phyloP scores from a whole-genome alignment of 2,113 vertebrate genomes.

The Coptodon rendalli region DNA sequence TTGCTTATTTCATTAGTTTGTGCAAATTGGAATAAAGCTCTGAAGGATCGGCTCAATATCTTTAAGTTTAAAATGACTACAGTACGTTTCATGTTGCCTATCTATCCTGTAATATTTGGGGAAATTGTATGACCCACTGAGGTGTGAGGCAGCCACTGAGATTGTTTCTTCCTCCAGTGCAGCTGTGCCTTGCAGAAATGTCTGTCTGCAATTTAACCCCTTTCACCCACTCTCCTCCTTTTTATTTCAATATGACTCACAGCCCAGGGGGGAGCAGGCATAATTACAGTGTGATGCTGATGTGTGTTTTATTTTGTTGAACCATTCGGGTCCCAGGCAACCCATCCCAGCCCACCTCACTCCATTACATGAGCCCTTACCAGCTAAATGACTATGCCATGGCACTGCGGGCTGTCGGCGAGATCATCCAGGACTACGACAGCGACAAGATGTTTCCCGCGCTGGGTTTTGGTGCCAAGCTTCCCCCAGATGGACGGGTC shows the following conservation, averaged over 20 bases:
- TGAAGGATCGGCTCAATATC: neutral
- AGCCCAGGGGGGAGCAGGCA: neutral
- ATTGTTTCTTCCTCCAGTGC: neutral
- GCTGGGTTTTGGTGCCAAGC: constrained; percentile 91
- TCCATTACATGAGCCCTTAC: constrained; percentile 97
- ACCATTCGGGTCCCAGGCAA: constrained; percentile 76
- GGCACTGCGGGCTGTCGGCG: constrained; percentile 91
- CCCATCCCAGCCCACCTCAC: constrained; percentile 92
- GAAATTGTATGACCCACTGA: neutral
- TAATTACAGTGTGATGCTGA: constrained; percentile 25
- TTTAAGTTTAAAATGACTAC: neutral
- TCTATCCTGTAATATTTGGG: neutral
- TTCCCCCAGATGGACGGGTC: constrained; percentile 92
- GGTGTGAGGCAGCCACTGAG: neutral
- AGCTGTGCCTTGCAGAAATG: neutral
- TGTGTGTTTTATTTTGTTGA: constrained; percentile 10
- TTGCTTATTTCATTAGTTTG: neutral
- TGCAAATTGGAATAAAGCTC: neutral
- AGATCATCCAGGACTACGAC: constrained; percentile 98
- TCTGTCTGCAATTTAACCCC: constrained; percentile 11
- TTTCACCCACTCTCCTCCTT: neutral
- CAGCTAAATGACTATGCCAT: constrained; percentile 96
- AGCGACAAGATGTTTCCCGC: constrained; percentile 98
- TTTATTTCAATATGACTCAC: constrained; percentile 17
- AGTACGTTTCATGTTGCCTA: neutral